phyloP scores from a whole-genome alignment of 2,113 vertebrate genomes.

The Lagopus leucura region DNA sequence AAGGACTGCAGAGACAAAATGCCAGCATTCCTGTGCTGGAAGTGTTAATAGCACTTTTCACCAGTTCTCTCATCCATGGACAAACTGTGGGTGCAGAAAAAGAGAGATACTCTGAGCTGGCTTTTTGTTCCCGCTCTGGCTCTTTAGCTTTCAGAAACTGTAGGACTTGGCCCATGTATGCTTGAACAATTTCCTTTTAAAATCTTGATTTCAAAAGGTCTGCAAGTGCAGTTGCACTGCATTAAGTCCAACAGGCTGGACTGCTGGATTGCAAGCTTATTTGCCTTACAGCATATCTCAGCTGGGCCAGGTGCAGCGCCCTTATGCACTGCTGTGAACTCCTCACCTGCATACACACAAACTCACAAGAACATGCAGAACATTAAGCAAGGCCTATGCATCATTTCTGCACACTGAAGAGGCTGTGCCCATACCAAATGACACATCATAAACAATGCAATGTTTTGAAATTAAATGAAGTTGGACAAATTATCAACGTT shows the following conservation, averaged over 20 bases:
- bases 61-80: constrained; percentile 31
- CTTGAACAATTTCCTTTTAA: not conserved
- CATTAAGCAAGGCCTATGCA: not conserved
- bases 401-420: not conserved
- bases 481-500: not conserved
- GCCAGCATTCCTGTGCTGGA: not conserved
- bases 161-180: not conserved
- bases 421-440: not conserved
- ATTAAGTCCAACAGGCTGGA: not conserved
- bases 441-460: not conserved
- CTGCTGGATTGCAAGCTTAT: not conserved
- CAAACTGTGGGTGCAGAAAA: constrained; percentile 26
- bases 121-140: not conserved
- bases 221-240: not conserved
- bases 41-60: not conserved
- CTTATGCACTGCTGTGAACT: not conserved
- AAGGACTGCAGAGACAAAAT: constrained; percentile 11
- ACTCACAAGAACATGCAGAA: fast-evolving
- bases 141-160: not conserved
- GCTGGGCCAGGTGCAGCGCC: not conserved
- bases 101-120: not conserved
- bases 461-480: not conserved
- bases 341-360: not conserved
- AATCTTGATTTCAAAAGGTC: not conserved
- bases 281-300: not conserved